phyloP scores from a whole-genome alignment of 2,113 vertebrate genomes.

The Colistium nudipinnis region DNA sequence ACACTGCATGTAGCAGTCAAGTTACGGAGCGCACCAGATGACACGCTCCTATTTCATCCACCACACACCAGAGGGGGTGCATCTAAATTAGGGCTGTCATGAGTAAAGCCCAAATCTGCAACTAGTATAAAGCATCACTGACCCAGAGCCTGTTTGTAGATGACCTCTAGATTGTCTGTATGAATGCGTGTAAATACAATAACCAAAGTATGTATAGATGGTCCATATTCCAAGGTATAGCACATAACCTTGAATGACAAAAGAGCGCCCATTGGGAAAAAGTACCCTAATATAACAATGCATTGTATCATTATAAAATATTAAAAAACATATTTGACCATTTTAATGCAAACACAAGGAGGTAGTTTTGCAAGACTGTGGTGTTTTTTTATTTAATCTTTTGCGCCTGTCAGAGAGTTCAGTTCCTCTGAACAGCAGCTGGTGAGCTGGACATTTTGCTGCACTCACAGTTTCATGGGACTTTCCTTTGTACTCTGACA shows the following conservation, averaged over 20 bases:
- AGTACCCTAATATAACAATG: constrained; percentile 15
- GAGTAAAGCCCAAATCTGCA: constrained; percentile 22
- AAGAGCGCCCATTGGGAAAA: constrained; percentile 36
- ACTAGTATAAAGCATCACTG: neutral
- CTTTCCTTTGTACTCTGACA: constrained; percentile 4
- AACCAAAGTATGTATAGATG: neutral
- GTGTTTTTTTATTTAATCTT: neutral
- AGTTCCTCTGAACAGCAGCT: constrained; percentile 11
- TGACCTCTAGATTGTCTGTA: constrained; percentile 2
- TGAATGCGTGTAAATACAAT: constrained; percentile 9
- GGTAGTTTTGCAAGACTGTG: neutral
- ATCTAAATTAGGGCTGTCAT: constrained; percentile 56
- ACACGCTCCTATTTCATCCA: constrained; percentile 56
- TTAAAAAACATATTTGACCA: no score
- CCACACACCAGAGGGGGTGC: constrained; percentile 43
- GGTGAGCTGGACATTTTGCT: constrained; percentile 6
- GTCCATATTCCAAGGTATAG: no score
- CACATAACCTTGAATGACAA: constrained; percentile 38
- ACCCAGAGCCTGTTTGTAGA: constrained; percentile 14
- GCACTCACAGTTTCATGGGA: constrained; percentile 1
- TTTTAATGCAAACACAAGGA: neutral
- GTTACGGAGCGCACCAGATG: constrained; percentile 49
- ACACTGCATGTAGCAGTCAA: constrained; percentile 41
- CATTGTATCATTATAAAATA: constrained; percentile 35
- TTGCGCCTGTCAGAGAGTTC: neutral